These are phyloP conservation scores for Archilochus colubris DNA, from an alignment of 2,113 vertebrate genomes.

Conservation along the genomic window DNA sequence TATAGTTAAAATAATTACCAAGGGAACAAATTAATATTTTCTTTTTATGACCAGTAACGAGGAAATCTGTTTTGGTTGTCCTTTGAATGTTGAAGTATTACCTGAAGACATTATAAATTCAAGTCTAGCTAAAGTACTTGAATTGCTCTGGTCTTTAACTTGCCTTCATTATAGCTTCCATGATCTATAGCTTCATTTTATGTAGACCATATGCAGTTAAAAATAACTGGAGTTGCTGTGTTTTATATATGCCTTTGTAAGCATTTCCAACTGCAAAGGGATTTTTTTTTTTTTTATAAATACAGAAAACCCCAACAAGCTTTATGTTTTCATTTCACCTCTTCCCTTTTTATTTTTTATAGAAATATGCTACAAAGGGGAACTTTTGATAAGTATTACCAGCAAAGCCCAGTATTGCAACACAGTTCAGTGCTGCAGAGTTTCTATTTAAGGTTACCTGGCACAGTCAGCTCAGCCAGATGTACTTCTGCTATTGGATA, in stretches of 20 bases:
- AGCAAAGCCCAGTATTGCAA: slow-evolving; percentile 75
- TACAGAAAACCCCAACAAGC: slow-evolving; percentile 17
- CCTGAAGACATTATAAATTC: slow-evolving; percentile 30
- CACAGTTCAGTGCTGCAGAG: slow-evolving; percentile 61
- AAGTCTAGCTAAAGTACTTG: slow-evolving; percentile 6
- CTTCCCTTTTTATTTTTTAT: slow-evolving; percentile 85
- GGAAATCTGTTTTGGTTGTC: background rate
- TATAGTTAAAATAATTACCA: background rate
- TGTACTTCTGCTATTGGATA: slow-evolving; percentile 77
- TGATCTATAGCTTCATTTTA: slow-evolving; percentile 69
- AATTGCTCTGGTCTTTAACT: slow-evolving; percentile 27
- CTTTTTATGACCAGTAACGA: background rate
- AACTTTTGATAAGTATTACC: slow-evolving; percentile 78
- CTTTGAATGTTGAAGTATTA: slow-evolving; percentile 17
- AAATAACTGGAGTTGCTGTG: slow-evolving; percentile 62
- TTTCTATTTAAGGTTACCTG: slow-evolving; percentile 83
- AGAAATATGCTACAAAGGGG: slow-evolving; percentile 79
- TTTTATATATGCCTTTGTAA: slow-evolving; percentile 74
- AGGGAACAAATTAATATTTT: slow-evolving; percentile 5
- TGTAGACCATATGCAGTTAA: slow-evolving; percentile 69
- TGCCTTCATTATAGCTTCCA: slow-evolving; percentile 44
- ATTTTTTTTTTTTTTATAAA: slow-evolving; percentile 60
- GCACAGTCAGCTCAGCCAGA: slow-evolving; percentile 71
- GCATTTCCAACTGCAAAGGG: slow-evolving; percentile 70
- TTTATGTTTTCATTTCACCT: slow-evolving; percentile 80